Conservation (phyloP, 2,113 vertebrate species). For the Oryctolagus cuniculus region DNA sequence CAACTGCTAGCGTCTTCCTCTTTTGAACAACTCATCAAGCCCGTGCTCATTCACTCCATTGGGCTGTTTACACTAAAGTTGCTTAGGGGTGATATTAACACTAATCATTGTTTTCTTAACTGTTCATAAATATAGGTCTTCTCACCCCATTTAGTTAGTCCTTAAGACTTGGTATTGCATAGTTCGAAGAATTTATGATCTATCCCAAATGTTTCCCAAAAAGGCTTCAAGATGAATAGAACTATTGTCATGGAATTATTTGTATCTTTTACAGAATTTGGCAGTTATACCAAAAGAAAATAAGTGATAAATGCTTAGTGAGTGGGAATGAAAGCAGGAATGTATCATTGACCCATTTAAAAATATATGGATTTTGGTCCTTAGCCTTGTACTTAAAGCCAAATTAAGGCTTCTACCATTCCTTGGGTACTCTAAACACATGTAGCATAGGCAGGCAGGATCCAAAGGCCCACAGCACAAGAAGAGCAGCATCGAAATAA, state of each 20-base stretch:
- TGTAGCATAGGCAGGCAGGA: neutral
- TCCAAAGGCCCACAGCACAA: neutral
- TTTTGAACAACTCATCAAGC: neutral
- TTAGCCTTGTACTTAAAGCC: neutral
- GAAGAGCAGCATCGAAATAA: neutral
- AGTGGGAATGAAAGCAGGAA: constrained; percentile 12
- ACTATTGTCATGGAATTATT: neutral
- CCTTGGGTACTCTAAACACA: neutral
- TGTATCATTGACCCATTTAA: neutral
- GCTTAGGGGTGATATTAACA: neutral
- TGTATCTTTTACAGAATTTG: constrained; percentile 51
- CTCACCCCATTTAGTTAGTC: neutral
- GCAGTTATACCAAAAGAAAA: constrained; percentile 11
- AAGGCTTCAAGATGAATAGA: neutral
- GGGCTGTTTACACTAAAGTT: neutral
- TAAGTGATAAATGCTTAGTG: neutral
- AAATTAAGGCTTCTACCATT: neutral
- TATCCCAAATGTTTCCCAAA: constrained; percentile 22
- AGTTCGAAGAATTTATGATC: constrained; percentile 20
- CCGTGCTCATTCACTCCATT: neutral
- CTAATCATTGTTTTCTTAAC: neutral
- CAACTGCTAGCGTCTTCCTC: neutral
- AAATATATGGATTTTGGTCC: neutral
- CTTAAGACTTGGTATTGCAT: neutral
- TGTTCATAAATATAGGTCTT: constrained; percentile 5